A percentile compares a stretch with the other conserved stretches of the same genome.
phyloP scores from a whole-genome alignment of 2,888 invertebrate species.

The Eupithecia vulgata region DNA sequence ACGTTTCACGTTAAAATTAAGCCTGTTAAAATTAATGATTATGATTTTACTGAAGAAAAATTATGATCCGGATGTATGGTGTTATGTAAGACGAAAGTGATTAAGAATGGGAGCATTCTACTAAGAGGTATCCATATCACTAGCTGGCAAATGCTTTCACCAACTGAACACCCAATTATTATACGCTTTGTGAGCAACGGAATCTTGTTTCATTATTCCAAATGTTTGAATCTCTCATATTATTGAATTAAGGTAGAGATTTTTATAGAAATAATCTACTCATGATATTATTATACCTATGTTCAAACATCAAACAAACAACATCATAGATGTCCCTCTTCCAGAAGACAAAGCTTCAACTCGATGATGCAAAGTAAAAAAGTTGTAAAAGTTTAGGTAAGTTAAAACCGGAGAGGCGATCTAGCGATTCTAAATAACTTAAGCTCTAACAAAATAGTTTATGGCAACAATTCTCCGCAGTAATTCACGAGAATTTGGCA shows the following conservation, averaged over 20 bases:
- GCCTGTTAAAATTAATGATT: too few relatives aligned
- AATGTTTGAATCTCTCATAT: too few relatives aligned
- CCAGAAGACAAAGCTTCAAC: too few relatives aligned
- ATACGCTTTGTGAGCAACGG: neutral
- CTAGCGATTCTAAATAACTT: conserved; percentile 9
- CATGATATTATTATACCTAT: neutral
- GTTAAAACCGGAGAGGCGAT: neutral
- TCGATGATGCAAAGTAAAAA: neutral
- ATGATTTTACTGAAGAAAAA: too few relatives aligned
- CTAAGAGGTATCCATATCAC: neutral
- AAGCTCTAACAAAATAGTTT: conserved; percentile 10
- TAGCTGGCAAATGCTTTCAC: neutral
- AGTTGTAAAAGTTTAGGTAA: neutral
- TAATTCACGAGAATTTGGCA: conserved; percentile 32
- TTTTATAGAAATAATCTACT: neutral
- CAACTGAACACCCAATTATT: neutral
- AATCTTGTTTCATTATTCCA: neutral
- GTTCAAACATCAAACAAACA: neutral
- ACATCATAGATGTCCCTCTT: too few relatives aligned
- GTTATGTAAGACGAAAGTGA: too few relatives aligned
- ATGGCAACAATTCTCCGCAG: conserved; percentile 9
- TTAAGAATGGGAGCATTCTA: neutral
- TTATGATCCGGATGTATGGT: too few relatives aligned
- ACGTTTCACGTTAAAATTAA: too few relatives aligned
- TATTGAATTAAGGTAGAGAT: neutral